These are phyloP conservation scores for Drosophila varians DNA, from an alignment of 1,140 invertebrate genomes.

Conservation along the genomic window DNA sequence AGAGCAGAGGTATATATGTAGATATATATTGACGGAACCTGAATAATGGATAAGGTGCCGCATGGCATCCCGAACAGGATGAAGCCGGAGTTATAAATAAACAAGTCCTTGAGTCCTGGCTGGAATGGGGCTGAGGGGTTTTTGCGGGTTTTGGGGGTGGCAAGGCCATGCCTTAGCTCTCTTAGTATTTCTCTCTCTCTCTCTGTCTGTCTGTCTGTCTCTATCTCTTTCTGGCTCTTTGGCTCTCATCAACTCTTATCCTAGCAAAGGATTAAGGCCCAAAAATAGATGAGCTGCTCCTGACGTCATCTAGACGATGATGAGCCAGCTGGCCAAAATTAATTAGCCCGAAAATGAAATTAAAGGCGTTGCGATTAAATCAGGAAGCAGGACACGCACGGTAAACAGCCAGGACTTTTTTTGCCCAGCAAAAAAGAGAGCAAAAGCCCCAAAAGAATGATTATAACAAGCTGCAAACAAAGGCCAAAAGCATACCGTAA, in stretches of 20 bases:
- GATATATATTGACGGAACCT: conserved; percentile 5
- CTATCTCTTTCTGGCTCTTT: not conserved
- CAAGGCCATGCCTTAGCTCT: conserved; percentile 12
- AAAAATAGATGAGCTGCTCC: conserved; percentile 46
- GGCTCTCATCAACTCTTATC: not conserved
- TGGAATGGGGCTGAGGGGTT: too few species aligned
- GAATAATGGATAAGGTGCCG: conserved; percentile 41
- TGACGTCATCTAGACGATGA: conserved; percentile 36
- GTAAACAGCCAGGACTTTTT: too few species aligned
- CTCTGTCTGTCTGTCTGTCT: not conserved
- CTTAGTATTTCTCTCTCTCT: conserved; percentile 2
- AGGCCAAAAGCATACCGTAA: conserved; percentile 37
- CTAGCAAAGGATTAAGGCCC: conserved; percentile 41
- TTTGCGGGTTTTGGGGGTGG: conserved; percentile 15
- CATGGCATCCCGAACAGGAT: conserved; percentile 31
- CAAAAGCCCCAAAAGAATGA: conserved; percentile 6
- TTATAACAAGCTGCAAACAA: conserved; percentile 35
- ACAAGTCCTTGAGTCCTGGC: conserved; percentile 20
- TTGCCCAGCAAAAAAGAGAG: not conserved
- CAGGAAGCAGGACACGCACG: conserved; percentile 20
- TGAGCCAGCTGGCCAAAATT: conserved; percentile 32
- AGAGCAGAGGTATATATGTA: not conserved
- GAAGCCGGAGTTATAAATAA: conserved; percentile 42
- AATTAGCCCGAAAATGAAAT: conserved; percentile 59
- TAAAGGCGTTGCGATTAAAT: conserved; percentile 49